Conservation (phyloP, 64 coral and sea anemone species). For the Stichodactyla helianthus region DNA sequence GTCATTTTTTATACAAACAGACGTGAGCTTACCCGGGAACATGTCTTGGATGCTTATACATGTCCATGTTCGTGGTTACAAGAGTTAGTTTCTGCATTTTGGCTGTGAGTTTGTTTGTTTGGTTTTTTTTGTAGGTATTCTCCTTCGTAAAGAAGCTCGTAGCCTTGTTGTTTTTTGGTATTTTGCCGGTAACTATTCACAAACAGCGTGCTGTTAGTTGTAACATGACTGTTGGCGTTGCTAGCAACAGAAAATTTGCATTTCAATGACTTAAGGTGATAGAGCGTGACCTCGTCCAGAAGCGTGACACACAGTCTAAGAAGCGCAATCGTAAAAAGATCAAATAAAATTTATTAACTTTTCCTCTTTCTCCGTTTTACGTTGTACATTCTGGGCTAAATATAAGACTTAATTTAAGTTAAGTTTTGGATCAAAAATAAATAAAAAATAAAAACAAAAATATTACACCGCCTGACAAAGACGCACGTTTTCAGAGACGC, state of each 20-base stretch:
- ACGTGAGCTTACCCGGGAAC: conserved; percentile 49
- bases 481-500: too few relatives aligned
- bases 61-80: conserved; percentile 51
- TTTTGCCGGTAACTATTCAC: not conserved
- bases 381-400: too few relatives aligned
- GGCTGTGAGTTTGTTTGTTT: not conserved
- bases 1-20: not conserved
- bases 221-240: not conserved
- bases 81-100: conserved; percentile 64
- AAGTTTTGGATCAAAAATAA: too few relatives aligned
- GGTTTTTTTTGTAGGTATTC: not conserved
- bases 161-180: not conserved
- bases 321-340: not conserved
- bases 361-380: too few relatives aligned
- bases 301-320: not conserved
- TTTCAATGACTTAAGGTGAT: not conserved
- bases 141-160: not conserved
- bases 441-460: too few relatives aligned
- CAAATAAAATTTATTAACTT: too few relatives aligned
- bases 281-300: not conserved
- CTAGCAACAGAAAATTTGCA: conserved; percentile 27
- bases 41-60: conserved; percentile 59
- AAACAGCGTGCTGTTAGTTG: conserved; percentile 22
- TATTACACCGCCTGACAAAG: too few relatives aligned
- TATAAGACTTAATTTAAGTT: too few relatives aligned